Evolutionary conservation across 2,113 vertebrate genomes (phyloP).

Genomic region (Ophthalmolycus amberensis): DNA sequence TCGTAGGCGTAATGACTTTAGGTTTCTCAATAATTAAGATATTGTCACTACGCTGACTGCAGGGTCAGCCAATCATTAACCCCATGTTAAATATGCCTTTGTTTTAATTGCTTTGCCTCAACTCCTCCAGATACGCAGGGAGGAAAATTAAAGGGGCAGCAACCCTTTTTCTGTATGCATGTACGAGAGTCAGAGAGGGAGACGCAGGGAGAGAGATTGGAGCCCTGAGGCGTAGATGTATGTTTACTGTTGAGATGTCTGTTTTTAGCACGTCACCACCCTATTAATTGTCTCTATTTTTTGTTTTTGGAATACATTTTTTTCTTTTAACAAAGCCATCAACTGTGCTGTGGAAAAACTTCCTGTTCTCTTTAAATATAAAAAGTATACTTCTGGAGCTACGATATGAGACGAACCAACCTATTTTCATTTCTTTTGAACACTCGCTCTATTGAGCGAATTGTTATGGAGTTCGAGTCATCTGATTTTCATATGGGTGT

Average conservation of each 20-base stretch:
- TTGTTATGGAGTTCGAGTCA: constrained; percentile 15
- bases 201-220: constrained; percentile 17
- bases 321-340: constrained; percentile 42
- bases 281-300: constrained; percentile 72
- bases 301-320: constrained; percentile 31
- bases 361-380: constrained; percentile 40
- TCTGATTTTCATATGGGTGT: constrained; percentile 55
- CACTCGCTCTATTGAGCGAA: constrained; percentile 20
- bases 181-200: constrained; percentile 39
- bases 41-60: constrained; percentile 86
- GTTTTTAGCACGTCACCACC: constrained; percentile 50
- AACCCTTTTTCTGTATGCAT: constrained; percentile 52
- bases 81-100: constrained; percentile 87
- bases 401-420: constrained; percentile 36
- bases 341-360: constrained; percentile 25
- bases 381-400: constrained; percentile 34
- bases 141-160: constrained; percentile 81
- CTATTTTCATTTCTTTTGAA: constrained; percentile 41
- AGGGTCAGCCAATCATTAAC: constrained; percentile 88
- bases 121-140: constrained; percentile 76
- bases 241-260: constrained; percentile 43
- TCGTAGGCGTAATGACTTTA: constrained; percentile 86
- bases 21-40: constrained; percentile 88
- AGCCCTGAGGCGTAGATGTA: constrained; percentile 40
- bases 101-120: constrained; percentile 86